Conservation (phyloP, 2,888 invertebrate genomes). For the Ctena decussata region DNA sequence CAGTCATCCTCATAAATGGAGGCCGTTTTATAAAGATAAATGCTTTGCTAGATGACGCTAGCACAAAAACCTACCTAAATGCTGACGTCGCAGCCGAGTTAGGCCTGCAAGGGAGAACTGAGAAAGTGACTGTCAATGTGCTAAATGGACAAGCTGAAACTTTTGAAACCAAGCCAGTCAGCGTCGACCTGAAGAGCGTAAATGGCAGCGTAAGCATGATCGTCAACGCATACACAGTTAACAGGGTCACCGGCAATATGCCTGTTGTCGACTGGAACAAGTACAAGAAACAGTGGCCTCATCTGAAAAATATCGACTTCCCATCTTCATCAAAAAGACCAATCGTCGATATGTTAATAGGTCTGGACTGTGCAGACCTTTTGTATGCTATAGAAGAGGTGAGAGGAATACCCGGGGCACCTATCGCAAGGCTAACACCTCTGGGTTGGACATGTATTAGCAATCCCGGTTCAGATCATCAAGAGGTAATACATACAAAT, state of each 20-base stretch:
- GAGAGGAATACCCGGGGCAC: too few relatives aligned
- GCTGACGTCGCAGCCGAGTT: not conserved
- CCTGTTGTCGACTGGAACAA: not conserved
- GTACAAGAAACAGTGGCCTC: not conserved
- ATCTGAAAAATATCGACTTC: not conserved
- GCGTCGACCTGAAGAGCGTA: not conserved
- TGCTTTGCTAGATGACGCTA: too few relatives aligned
- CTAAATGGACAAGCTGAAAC: not conserved
- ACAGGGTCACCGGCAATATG: too few relatives aligned
- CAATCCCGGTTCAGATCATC: not conserved
- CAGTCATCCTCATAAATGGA: too few relatives aligned
- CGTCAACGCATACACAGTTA: too few relatives aligned
- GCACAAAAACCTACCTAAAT: not conserved
- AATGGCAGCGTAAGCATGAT: not conserved
- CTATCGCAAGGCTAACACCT: conserved; percentile 1
- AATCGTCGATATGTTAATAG: too few relatives aligned
- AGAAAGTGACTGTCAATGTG: not conserved
- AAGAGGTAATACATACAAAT: not conserved
- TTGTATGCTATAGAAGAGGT: not conserved
- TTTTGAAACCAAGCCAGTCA: not conserved
- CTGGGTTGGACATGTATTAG: conserved; percentile 22
- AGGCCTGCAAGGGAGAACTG: not conserved
- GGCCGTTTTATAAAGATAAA: too few relatives aligned
- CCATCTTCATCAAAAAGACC: too few relatives aligned
- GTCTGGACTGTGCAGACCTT: too few relatives aligned